phyloP scores from a whole-genome alignment of 2,888 invertebrate species.

The Hypolimnas misippus region DNA sequence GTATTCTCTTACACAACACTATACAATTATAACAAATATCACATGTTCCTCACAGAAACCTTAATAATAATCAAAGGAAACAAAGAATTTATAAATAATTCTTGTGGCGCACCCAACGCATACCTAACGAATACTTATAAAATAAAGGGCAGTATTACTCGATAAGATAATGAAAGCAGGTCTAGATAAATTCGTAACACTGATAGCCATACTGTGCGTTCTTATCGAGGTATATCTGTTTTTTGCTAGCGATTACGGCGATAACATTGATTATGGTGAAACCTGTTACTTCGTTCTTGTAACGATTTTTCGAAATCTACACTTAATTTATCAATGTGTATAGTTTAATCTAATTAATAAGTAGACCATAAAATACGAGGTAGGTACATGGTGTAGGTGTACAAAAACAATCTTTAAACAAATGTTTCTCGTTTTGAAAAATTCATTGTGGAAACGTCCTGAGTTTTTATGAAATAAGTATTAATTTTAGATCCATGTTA shows the following conservation, averaged over 20 bases:
- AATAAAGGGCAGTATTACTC: conserved; percentile 70
- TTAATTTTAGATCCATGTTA: too few relatives aligned
- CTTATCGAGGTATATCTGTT: conserved; percentile 60
- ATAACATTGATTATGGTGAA: conserved; percentile 65
- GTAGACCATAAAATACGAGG: background rate
- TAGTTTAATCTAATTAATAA: conserved; percentile 6
- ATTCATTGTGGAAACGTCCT: too few relatives aligned
- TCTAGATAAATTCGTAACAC: conserved; percentile 80
- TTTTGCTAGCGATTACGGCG: conserved; percentile 72
- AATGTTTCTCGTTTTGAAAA: too few relatives aligned
- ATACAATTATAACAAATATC: conserved; percentile 8
- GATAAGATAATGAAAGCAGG: conserved; percentile 83
- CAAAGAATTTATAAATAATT: conserved; percentile 17
- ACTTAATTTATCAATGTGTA: background rate
- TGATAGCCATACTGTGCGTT: conserved; percentile 60
- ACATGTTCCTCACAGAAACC: conserved; percentile 16
- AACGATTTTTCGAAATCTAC: conserved; percentile 16
- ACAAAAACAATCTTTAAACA: too few relatives aligned
- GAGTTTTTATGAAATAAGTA: too few relatives aligned
- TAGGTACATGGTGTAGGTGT: too few relatives aligned
- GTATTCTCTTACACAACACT: conserved; percentile 12
- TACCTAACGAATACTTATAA: conserved; percentile 60
- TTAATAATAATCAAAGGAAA: background rate
- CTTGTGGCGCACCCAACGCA: conserved; percentile 59
- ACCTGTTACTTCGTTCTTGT: conserved; percentile 37